phyloP scores from a whole-genome alignment of 2,797 vertebrate genomes.

The Sorex maritimensis region DNA sequence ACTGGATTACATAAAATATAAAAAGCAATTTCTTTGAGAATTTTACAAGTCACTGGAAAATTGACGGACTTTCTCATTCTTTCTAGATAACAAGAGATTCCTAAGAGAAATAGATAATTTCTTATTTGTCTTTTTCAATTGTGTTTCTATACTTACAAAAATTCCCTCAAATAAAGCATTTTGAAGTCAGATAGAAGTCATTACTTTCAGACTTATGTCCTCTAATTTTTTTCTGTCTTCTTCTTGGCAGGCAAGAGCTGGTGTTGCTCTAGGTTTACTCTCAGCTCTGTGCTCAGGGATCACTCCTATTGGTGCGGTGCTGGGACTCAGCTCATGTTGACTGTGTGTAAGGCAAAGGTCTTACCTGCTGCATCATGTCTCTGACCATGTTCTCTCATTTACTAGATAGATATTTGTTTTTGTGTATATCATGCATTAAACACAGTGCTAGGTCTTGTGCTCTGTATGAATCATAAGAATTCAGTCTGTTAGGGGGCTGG shows the following conservation, averaged over 20 bases:
- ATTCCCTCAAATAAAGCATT: conserved; percentile 7
- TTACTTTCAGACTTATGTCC: conserved; percentile 12
- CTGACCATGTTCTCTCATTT: background rate
- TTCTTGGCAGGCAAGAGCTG: too few species aligned
- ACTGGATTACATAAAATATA: background rate
- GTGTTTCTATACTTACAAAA: background rate
- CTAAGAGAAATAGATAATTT: background rate
- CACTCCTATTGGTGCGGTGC: too few species aligned
- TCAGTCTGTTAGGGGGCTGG: background rate
- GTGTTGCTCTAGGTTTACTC: too few species aligned
- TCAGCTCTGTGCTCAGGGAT: too few species aligned
- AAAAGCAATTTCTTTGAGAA: background rate
- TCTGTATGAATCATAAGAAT: background rate
- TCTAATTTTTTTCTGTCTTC: background rate
- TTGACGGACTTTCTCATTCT: background rate
- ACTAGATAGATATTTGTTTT: conserved; percentile 36
- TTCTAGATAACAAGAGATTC: background rate
- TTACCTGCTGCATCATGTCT: too few species aligned
- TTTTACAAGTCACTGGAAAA: background rate
- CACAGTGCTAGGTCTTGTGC: background rate
- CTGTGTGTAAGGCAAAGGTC: too few species aligned
- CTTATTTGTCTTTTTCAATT: conserved; percentile 45
- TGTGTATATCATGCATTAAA: background rate
- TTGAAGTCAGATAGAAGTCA: conserved; percentile 33
- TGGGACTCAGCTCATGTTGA: too few species aligned